phyloP scores from a whole-genome alignment of 2,113 vertebrate genomes.

The Pluvialis apricaria region DNA sequence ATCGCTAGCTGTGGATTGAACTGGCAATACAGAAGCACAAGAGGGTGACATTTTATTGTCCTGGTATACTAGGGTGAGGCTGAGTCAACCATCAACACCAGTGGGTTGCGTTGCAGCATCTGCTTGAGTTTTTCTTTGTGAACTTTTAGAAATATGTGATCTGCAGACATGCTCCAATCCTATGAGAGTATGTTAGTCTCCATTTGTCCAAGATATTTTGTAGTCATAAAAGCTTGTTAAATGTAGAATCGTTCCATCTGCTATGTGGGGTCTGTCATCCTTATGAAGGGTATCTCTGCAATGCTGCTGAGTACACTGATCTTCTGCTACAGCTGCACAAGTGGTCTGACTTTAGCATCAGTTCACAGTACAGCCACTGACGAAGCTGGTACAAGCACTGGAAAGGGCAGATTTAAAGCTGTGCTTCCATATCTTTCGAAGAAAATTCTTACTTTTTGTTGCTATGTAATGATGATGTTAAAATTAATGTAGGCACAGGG shows the following conservation, averaged over 20 bases:
- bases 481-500: rapidly evolving
- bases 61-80: not conserved
- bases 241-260: not conserved
- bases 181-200: not conserved
- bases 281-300: not conserved
- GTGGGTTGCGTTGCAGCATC: not conserved
- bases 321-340: not conserved
- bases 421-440: not conserved
- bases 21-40: not conserved
- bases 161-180: not conserved
- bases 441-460: not conserved
- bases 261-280: rapidly evolving
- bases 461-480: not conserved
- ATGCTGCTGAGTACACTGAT: rapidly evolving
- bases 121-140: not conserved
- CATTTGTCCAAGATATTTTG: not conserved
- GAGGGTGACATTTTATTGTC: too few species aligned
- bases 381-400: not conserved
- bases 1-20: not conserved
- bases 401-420: not conserved
- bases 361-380: not conserved
- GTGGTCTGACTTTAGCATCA: not conserved
- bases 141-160: not conserved
- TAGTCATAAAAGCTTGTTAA: not conserved
- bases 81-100: not conserved